A percentile compares a stretch with the other conserved stretches of the same genome.
Conservation (phyloP, 2,888 invertebrate genomes). For the Lepidonotus clava region DNA sequence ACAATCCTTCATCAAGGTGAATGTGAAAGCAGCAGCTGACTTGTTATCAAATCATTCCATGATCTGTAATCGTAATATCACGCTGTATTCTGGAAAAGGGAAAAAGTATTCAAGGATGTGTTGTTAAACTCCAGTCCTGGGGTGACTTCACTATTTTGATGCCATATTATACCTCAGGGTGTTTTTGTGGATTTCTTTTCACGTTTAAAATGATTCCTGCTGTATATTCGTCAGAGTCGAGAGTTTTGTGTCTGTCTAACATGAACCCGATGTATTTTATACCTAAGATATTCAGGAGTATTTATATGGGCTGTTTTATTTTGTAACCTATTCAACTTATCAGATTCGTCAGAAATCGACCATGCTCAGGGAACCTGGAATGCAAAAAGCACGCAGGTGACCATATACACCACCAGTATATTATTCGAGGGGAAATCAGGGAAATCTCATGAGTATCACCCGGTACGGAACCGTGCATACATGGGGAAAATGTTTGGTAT, state of each 20-base stretch:
- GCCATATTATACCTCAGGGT: constrained; percentile 34
- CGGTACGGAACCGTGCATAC: too few relatives aligned
- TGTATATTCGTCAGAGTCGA: too few relatives aligned
- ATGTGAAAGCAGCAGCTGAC: neutral
- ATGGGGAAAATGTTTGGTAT: too few relatives aligned
- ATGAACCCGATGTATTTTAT: constrained; percentile 1
- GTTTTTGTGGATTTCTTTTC: neutral
- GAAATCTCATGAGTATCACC: too few relatives aligned
- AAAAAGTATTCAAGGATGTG: too few relatives aligned
- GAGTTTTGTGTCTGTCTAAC: too few relatives aligned
- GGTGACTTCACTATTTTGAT: neutral
- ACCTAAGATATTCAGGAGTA: neutral
- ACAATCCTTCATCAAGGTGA: neutral
- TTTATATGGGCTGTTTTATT: neutral
- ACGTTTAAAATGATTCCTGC: neutral
- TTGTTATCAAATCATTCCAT: neutral
- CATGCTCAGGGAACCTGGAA: constrained; percentile 14
- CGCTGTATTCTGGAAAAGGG: too few relatives aligned
- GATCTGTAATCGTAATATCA: too few relatives aligned
- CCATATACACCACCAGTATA: neutral
- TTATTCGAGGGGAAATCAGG: neutral
- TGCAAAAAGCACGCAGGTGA: constrained; percentile 1
- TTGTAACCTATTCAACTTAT: neutral
- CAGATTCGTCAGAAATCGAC: neutral
- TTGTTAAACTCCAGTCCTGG: neutral